phyloP scores from a whole-genome alignment of 2,888 invertebrate species.

The Hybos culiciformis region DNA sequence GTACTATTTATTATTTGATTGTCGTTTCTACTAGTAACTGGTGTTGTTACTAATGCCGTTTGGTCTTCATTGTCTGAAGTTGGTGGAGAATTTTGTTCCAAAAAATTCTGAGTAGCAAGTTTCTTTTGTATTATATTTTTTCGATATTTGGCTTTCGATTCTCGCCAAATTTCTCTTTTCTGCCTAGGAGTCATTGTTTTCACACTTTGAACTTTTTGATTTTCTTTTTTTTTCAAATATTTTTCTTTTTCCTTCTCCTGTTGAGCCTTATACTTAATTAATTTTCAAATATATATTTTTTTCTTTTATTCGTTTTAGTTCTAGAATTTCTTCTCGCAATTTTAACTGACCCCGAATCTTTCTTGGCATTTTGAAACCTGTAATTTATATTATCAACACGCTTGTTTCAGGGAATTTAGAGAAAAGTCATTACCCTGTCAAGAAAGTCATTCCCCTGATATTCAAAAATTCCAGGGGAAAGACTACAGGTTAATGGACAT shows the following conservation, averaged over 20 bases:
- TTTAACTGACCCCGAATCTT: neutral
- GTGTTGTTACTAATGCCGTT: neutral
- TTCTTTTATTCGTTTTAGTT: neutral
- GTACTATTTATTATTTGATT: too few relatives aligned
- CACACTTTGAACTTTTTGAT: neutral
- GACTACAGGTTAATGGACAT: too few relatives aligned
- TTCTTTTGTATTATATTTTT: neutral
- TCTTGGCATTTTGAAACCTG: neutral
- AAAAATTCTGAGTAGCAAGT: neutral
- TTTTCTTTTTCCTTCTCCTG: neutral
- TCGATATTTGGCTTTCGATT: neutral
- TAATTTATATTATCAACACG: too few relatives aligned
- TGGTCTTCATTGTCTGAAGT: neutral
- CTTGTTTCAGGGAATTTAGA: too few relatives aligned
- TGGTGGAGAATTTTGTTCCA: neutral
- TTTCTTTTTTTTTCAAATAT: neutral
- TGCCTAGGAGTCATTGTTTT: neutral
- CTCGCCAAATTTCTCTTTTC: neutral
- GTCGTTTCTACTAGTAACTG: too few relatives aligned
- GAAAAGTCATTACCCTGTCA: too few relatives aligned
- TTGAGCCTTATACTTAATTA: neutral
- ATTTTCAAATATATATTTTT: neutral
- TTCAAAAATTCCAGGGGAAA: too few relatives aligned
- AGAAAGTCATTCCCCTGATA: too few relatives aligned
- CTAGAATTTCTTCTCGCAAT: neutral